These are phyloP conservation scores for Alaudala cheleensis DNA, from an alignment of 2,113 vertebrate species.

Conservation along the genomic window DNA sequence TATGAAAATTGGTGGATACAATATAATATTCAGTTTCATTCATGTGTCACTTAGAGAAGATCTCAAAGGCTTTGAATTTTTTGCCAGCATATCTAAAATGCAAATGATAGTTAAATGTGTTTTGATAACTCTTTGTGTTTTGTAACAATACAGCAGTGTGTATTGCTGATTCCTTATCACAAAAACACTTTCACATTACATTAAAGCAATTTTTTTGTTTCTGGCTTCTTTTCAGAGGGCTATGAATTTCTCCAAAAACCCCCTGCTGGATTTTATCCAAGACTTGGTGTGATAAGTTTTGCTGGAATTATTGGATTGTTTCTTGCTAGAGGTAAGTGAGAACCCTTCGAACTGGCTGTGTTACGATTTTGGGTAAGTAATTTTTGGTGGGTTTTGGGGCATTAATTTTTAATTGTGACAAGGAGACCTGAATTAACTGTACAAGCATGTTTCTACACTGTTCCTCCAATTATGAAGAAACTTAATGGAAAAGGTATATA, in stretches of 20 bases:
- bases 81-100: constrained; percentile 43
- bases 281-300: constrained; percentile 86
- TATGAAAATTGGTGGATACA: constrained; percentile 20
- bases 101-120: constrained; percentile 14
- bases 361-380: not conserved
- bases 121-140: constrained; percentile 52
- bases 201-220: constrained; percentile 25
- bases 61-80: constrained; percentile 45
- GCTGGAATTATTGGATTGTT: constrained; percentile 89
- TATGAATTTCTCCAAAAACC: constrained; percentile 86
- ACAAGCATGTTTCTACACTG: not conserved
- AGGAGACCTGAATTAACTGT: not conserved
- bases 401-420: not conserved
- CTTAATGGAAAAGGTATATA: not conserved
- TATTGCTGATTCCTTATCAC: constrained; percentile 17
- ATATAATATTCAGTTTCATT: constrained; percentile 28
- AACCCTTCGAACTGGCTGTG: not conserved
- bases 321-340: constrained; percentile 84
- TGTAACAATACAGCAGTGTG: not conserved
- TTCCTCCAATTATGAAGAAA: not conserved
- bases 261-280: constrained; percentile 88
- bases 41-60: constrained; percentile 32
- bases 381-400: not conserved
- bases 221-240: constrained; percentile 76
- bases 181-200: constrained; percentile 39